Base-by-base conservation (phyloP, 2,113 vertebrate genomes). In the Muntiacus muntjak region DNA sequence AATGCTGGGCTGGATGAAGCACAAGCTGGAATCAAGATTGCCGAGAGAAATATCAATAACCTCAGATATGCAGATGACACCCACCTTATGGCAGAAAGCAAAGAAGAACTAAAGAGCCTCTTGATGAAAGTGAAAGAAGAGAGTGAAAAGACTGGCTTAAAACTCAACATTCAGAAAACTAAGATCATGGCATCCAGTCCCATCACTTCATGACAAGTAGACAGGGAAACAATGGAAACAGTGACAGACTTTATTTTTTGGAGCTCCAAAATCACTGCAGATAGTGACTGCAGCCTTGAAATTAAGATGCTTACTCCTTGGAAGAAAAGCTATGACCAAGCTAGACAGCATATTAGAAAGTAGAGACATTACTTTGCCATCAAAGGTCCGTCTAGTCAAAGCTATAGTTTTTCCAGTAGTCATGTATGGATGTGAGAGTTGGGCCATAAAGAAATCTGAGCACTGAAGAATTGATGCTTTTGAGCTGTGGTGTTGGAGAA, bases 71-170 rank as follows among this genome's bases (percentile, higher is more conserved):
- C 33, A 67, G n/a, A 36, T 67, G n/a, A 67, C 2, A 67, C 33
- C 16, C 1, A 16, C 8, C 16, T 64, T 67, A 67, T 21, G 33
- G 64, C 17, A 67, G 64, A 36, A 67, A 67, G 16, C 0, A 0
- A 64, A 64, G 62, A 64, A 64, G 33, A 67, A 67, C 33, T 17
- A 67, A 10, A 67, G 7, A n/a, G n/a, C n/a, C n/a, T n/a, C n/a
- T n/a, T n/a, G n/a, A n/a, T n/a, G n/a, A n/a, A n/a, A n/a, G n/a
- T n/a, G n/a, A 67, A 67, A 67, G 17, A 67, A 4, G 33, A 67
- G 64, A 67, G 9, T 36, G 33, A 67, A 64, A 67, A 67, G 33
- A 0, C 33, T 67, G 62, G 33, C 62, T 67, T 67, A 67, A 67
- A 64, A 64, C 62, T 64, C 62, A 64, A 19, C 62, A 67, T 67